A percentile compares a stretch with the other conserved stretches of the same genome.
Evolutionary conservation across 2,888 invertebrate genomes (phyloP).

Genomic region (Elegia similella): DNA sequence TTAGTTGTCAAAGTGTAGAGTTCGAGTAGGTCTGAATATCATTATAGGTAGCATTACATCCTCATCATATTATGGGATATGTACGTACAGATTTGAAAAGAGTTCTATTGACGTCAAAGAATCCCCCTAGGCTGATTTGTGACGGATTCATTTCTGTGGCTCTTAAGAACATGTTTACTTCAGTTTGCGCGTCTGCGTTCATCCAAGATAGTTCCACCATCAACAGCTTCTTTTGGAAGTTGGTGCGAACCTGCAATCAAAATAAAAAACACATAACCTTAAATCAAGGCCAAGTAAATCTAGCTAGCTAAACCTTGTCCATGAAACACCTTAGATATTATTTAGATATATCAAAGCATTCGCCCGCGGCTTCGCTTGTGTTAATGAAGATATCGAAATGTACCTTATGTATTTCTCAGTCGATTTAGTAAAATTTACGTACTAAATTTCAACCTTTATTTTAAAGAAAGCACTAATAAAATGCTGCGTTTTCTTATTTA

Average conservation of each 20-base stretch:
- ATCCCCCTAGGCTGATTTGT: constrained; percentile 87
- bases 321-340: background rate
- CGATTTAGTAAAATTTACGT: too few relatives aligned
- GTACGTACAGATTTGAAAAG: constrained; percentile 86
- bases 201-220: constrained; percentile 89
- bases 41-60: too few relatives aligned
- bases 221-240: constrained; percentile 87
- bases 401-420: too few relatives aligned
- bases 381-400: too few relatives aligned
- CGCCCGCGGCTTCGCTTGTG: too few relatives aligned
- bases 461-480: too few relatives aligned
- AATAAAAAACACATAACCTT: background rate
- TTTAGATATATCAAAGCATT: too few relatives aligned
- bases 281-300: background rate
- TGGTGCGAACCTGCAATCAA: constrained; percentile 79
- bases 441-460: too few relatives aligned
- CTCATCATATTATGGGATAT: constrained; percentile 25
- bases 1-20: too few relatives aligned
- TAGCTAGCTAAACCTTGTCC: too few relatives aligned
- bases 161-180: constrained; percentile 88
- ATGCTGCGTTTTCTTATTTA: too few relatives aligned
- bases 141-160: constrained; percentile 90
- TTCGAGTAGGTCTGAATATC: too few relatives aligned
- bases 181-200: constrained; percentile 88
- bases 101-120: constrained; percentile 87